phyloP scores from a whole-genome alignment of 2,113 vertebrate species.

The Balaenoptera acutorostrata region DNA sequence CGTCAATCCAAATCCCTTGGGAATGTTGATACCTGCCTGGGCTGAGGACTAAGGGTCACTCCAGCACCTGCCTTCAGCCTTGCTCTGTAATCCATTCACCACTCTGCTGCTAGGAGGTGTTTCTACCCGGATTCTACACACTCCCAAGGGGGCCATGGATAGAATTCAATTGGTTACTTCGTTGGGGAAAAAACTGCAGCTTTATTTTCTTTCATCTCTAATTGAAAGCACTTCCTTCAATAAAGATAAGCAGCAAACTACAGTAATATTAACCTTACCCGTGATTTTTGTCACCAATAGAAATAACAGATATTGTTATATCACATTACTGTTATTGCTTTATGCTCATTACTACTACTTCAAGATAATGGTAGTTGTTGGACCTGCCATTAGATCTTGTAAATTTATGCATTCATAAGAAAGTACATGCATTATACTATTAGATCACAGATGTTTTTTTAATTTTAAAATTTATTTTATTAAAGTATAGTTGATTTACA shows the following conservation, averaged over 20 bases:
- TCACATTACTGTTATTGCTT: background rate
- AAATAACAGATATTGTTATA: conserved; percentile 9
- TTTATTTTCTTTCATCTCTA: background rate
- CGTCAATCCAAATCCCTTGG: background rate
- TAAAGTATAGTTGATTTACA: background rate
- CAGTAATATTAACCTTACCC: background rate
- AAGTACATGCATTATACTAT: background rate
- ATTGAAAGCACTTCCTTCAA: background rate
- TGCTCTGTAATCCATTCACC: background rate
- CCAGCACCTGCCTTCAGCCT: background rate
- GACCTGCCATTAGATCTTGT: background rate
- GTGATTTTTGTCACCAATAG: background rate
- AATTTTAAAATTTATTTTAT: background rate
- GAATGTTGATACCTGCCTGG: background rate
- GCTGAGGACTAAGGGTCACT: background rate
- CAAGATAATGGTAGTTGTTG: background rate
- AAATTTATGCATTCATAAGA: background rate
- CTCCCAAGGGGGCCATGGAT: background rate
- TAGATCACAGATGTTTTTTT: background rate
- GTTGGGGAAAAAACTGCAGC: background rate
- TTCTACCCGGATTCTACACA: background rate
- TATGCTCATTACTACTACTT: background rate
- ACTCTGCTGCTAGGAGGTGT: background rate
- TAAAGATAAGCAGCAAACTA: background rate
- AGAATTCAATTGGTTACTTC: background rate